Evolutionary conservation across 2,797 vertebrate genomes (phyloP), one percentile per base, ranked within the genome.

Genomic region (Myotis daubentonii): DNA sequence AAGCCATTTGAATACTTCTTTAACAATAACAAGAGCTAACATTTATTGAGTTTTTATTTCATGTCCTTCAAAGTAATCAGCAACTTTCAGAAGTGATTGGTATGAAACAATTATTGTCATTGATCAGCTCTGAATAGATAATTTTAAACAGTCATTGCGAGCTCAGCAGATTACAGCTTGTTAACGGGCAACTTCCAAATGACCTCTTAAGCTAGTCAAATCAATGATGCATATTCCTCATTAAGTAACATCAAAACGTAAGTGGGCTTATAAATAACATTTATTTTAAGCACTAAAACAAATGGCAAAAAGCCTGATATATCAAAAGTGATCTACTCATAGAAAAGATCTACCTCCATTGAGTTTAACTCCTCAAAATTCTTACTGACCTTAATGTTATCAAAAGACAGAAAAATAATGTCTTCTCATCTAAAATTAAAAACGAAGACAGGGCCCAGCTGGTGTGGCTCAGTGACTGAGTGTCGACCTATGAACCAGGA

Each of bases 91-190:
- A 98, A 99, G 98, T 99, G 98, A 98, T 98, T 99, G 99, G 99
- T 99, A 98, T 98, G 98, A 98, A 99, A 99, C 99, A 99, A 99
- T 99, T 99, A 99, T 99, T 99, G 99, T 98, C 99, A 99, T 99
- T 99, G 99, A 99, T 99, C 99, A 99, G 98, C 98, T 98, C 98
- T 99, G 99, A 99, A 99, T 99, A 99, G 99, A 99, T 99, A 98
- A 99, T 99, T 99, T 99, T 99, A 99, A 99, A 99, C 99, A 99
- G 99, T 99, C 99, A 99, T 99, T 99, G 99, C 99, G 98, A 98
- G 98, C 99, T 99, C 98, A 98, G 98, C 98, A 99, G 99, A 98
- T 98, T 98, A 98, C 98, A 98, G 98, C 98, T 98, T 98, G 98
- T 98, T 98, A 98, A 98, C 98, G 38, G 97, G 98, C 97, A 98